Evolutionary conservation across 2,797 vertebrate genomes (phyloP).

Genomic region (Jordanella pulchra): DNA sequence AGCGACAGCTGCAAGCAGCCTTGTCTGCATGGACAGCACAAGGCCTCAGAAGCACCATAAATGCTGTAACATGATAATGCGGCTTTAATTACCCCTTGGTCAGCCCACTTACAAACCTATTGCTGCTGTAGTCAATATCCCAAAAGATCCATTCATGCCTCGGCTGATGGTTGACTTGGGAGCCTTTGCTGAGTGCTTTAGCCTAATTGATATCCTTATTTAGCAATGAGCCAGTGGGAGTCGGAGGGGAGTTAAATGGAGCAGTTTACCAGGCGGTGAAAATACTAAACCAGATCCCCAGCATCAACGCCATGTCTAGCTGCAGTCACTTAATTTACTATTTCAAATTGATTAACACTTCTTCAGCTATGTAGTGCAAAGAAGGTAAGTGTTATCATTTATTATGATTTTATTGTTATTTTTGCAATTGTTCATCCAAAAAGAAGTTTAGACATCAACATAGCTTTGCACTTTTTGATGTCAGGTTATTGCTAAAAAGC

Average conservation of each 20-base stretch:
- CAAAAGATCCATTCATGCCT: conserved; percentile 85
- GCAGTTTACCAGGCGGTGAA: conserved; percentile 81
- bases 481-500: conserved; percentile 51
- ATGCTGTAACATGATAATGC: conserved; percentile 82
- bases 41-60: conserved; percentile 73
- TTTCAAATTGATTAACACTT: conserved; percentile 57
- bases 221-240: conserved; percentile 84
- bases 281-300: conserved; percentile 75
- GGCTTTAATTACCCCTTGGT: conserved; percentile 86
- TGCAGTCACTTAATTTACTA: conserved; percentile 56
- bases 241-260: conserved; percentile 83
- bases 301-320: conserved; percentile 59
- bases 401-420: conserved; percentile 11
- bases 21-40: conserved; percentile 31
- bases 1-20: conserved; percentile 22
- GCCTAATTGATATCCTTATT: conserved; percentile 88
- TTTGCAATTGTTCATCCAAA: conserved; percentile 23
- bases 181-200: conserved; percentile 84
- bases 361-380: conserved; percentile 55
- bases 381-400: conserved; percentile 33
- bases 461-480: conserved; percentile 62
- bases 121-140: conserved; percentile 86
- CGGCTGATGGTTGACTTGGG: conserved; percentile 86
- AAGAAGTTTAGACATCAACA: conserved; percentile 32
- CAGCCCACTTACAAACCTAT: conserved; percentile 87